Percentiles rank a stretch among this genome's conserved stretches.
These are phyloP conservation scores for Malacoraja senta DNA, from an alignment of 2,797 vertebrate species.

Conservation along the genomic window DNA sequence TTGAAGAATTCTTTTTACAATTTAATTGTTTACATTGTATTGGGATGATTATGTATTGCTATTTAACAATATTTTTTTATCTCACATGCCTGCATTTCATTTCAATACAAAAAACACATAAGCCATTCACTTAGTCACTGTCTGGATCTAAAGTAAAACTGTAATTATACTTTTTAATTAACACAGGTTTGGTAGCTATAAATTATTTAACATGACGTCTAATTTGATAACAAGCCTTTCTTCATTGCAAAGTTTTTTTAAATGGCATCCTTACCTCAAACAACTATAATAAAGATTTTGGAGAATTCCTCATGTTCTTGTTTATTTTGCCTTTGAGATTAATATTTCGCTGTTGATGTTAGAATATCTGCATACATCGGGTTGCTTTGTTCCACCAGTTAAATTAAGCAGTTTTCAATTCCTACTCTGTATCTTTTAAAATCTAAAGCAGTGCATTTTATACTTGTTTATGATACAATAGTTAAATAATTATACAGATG, in stretches of 20 bases:
- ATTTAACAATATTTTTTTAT: conserved; percentile 21
- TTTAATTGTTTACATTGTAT: conserved; percentile 39
- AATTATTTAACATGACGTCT: conserved; percentile 35
- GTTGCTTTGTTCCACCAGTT: conserved; percentile 27
- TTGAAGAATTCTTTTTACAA: conserved; percentile 18
- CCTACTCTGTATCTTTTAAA: neutral
- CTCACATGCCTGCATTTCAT: conserved; percentile 21
- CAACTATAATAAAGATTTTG: conserved; percentile 20
- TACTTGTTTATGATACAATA: conserved; percentile 8
- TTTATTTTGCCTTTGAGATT: conserved; percentile 19
- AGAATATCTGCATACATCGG: conserved; percentile 18
- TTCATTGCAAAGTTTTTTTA: conserved; percentile 23
- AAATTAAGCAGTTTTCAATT: neutral
- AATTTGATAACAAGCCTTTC: neutral
- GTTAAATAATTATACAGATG: neutral
- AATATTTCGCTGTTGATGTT: conserved; percentile 27
- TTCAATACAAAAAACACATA: conserved; percentile 27
- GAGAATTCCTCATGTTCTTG: conserved; percentile 29
- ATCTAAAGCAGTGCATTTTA: conserved; percentile 5
- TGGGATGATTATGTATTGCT: conserved; percentile 25
- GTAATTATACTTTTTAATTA: conserved; percentile 30
- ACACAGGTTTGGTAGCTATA: conserved; percentile 33
- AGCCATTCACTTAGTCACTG: conserved; percentile 7
- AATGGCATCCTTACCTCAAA: conserved; percentile 28
- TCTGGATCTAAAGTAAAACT: conserved; percentile 17